Evolutionary conservation across 2,113 vertebrate genomes (phyloP).

Genomic region (Anhinga rufa): DNA sequence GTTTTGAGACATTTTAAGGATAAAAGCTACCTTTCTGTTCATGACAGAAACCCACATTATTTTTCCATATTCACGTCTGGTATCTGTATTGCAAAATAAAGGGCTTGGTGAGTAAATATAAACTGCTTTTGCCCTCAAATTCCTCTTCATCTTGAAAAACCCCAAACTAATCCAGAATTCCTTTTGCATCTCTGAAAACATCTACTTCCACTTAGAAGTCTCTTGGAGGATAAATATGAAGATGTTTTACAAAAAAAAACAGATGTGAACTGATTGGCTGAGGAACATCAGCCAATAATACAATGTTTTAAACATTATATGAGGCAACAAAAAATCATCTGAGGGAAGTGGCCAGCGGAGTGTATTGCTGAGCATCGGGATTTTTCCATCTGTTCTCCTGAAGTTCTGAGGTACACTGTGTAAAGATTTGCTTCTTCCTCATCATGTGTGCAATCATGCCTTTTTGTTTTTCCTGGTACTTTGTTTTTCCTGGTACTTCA

Average conservation of each 20-base stretch:
- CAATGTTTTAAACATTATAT: neutral
- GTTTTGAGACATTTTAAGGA: neutral
- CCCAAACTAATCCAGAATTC: neutral
- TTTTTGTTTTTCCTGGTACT: neutral
- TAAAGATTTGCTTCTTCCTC: neutral
- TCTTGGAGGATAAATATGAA: neutral
- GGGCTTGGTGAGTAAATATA: neutral
- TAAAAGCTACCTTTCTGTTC: neutral
- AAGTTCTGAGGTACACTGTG: neutral
- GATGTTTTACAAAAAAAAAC: neutral
- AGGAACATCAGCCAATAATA: neutral
- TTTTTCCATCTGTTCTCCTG: neutral
- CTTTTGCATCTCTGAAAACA: conserved; percentile 5
- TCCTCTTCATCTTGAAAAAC: neutral
- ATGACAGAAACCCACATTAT: neutral
- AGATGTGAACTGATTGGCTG: neutral
- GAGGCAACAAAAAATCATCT: neutral
- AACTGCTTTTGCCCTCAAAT: neutral
- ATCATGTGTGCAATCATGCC: neutral
- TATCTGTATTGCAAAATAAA: neutral
- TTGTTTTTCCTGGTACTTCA: neutral
- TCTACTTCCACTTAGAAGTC: neutral
- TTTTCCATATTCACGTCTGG: neutral
- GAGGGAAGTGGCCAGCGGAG: neutral
- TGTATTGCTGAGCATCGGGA: neutral